Percentiles rank a stretch among this genome's conserved stretches.
Evolutionary conservation across 2,797 vertebrate genomes (phyloP).

Genomic region (Dicrostonyx torquatus): DNA sequence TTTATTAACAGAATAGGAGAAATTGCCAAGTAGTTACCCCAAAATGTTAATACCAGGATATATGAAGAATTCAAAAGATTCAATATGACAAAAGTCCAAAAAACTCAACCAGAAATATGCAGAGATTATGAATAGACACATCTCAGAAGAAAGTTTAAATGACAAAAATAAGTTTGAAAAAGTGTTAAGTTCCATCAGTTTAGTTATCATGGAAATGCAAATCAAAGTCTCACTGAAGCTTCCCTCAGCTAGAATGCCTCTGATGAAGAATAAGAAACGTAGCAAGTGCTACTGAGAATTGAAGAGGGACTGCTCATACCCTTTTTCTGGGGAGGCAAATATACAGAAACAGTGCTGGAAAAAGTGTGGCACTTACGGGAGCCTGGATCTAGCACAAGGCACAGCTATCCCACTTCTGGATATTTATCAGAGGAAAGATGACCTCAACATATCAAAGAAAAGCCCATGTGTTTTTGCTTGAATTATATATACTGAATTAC

Average conservation of each 20-base stretch:
- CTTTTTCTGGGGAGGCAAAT: neutral
- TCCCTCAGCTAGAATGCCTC: neutral
- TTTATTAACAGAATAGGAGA: neutral
- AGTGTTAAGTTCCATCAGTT: neutral
- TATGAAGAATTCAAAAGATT: neutral
- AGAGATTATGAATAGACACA: neutral
- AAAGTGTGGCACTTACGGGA: neutral
- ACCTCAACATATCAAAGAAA: neutral
- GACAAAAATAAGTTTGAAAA: neutral
- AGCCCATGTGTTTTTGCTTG: too few relatives aligned
- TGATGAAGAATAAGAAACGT: neutral
- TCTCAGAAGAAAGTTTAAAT: neutral
- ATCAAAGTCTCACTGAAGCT: neutral
- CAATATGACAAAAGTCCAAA: neutral
- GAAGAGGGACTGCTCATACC: too few relatives aligned
- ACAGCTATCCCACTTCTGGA: neutral
- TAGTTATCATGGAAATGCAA: neutral
- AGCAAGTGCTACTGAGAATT: too few relatives aligned
- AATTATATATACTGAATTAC: too few relatives aligned
- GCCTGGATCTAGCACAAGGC: neutral
- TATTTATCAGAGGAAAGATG: neutral
- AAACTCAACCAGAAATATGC: neutral
- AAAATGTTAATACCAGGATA: neutral
- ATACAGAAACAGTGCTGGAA: rapidly evolving
- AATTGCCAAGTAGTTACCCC: neutral